phyloP scores from a whole-genome alignment of 1,140 invertebrate species.

The Rhagoletis pomonella region DNA sequence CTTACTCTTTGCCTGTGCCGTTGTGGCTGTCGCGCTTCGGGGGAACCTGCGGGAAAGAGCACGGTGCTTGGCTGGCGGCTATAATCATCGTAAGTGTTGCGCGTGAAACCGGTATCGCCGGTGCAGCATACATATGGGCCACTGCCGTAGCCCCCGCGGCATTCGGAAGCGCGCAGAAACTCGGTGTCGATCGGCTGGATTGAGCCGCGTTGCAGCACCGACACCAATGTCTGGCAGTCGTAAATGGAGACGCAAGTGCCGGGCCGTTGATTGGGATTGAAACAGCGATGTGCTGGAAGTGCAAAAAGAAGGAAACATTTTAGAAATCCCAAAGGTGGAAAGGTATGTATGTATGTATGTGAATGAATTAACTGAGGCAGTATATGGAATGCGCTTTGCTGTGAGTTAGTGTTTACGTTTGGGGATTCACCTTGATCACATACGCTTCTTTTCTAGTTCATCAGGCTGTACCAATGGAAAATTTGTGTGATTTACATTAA shows the following conservation, averaged over 20 bases:
- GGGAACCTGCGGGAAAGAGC: slow-evolving; percentile 55
- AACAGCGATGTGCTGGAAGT: slow-evolving; percentile 62
- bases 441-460: neutral
- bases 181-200: slow-evolving; percentile 59
- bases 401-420: neutral
- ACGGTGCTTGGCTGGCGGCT: slow-evolving; percentile 43
- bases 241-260: slow-evolving; percentile 66
- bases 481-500: too few relatives aligned
- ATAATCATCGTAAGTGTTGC: slow-evolving; percentile 51
- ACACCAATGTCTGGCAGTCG: slow-evolving; percentile 65
- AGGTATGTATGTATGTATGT: neutral
- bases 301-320: slow-evolving; percentile 6
- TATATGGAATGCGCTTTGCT: too few relatives aligned
- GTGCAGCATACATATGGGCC: slow-evolving; percentile 68
- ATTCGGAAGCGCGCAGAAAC: slow-evolving; percentile 65
- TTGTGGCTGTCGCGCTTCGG: neutral
- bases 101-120: slow-evolving; percentile 64
- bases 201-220: slow-evolving; percentile 62
- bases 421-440: slow-evolving; percentile 34
- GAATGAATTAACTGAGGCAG: too few relatives aligned
- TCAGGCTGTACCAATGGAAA: too few relatives aligned
- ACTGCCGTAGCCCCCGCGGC: slow-evolving; percentile 60
- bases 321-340: slow-evolving; percentile 25
- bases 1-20: neutral
- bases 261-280: slow-evolving; percentile 64